Conservation (phyloP, 2,113 vertebrate species). For the Todiramphus chloris region DNA sequence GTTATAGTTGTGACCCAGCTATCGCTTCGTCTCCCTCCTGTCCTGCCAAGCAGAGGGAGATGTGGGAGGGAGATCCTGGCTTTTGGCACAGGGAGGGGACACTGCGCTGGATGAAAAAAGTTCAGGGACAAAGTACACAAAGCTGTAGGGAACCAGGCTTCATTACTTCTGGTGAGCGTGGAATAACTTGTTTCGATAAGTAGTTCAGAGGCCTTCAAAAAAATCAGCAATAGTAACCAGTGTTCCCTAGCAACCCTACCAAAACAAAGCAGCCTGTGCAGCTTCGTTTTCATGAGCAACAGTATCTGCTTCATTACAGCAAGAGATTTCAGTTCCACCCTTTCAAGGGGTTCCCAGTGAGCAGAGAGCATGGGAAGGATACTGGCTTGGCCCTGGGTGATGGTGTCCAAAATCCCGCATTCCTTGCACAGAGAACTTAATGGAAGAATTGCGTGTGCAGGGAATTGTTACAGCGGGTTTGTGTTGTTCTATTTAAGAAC, state of each 20-base stretch:
- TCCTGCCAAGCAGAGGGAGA: neutral
- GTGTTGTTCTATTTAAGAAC: neutral
- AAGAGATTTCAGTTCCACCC: neutral
- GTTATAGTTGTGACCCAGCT: slow-evolving; percentile 24
- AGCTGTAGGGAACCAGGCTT: neutral
- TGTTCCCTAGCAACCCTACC: slow-evolving; percentile 48
- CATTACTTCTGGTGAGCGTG: neutral
- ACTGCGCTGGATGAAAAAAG: neutral
- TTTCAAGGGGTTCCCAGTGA: neutral
- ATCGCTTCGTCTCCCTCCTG: neutral
- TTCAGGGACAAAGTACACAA: neutral
- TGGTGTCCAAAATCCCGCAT: neutral
- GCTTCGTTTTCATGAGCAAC: neutral
- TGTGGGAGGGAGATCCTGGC: neutral
- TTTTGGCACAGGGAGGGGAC: neutral
- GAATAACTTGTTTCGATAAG: slow-evolving; percentile 59
- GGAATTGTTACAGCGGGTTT: neutral
- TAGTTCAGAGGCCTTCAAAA: slow-evolving; percentile 29
- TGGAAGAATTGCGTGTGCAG: neutral
- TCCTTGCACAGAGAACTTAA: neutral
- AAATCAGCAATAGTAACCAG: slow-evolving; percentile 33
- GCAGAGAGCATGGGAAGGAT: neutral
- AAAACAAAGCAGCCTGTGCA: slow-evolving; percentile 27
- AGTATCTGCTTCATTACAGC: neutral
- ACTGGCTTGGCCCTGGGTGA: accelerated